A percentile compares a stretch with the other conserved stretches of the same genome.
Conservation (phyloP, 2,888 invertebrate species). For the Gastrophysa polygoni region DNA sequence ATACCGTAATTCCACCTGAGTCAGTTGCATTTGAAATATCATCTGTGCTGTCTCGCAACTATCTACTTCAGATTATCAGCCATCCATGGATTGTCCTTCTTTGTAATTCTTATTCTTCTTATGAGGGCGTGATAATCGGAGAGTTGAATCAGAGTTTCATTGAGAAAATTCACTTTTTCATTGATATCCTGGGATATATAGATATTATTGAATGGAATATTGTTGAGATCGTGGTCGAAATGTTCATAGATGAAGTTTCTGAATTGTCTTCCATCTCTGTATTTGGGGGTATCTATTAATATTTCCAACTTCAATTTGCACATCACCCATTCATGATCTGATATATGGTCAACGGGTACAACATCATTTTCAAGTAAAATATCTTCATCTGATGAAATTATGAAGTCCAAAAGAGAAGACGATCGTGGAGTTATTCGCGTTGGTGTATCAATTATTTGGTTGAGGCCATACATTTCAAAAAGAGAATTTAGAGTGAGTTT, state of each 20-base stretch:
- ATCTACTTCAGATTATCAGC: neutral
- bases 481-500: neutral
- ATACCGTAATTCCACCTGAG: no score
- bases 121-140: neutral
- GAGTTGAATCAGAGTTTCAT: neutral
- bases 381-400: neutral
- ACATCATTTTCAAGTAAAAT: neutral
- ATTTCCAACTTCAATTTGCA: neutral
- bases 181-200: neutral
- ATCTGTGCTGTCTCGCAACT: neutral
- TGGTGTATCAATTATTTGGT: neutral
- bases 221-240: neutral
- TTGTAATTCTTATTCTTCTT: slow-evolving; percentile 3
- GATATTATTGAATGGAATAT: neutral
- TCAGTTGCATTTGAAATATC: no score
- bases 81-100: neutral
- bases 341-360: neutral
- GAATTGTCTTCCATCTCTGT: neutral
- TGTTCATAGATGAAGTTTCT: neutral
- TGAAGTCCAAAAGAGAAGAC: neutral
- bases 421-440: neutral
- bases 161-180: neutral
- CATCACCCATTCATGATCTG: neutral
- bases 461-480: neutral
- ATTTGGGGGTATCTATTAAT: neutral